Evolutionary conservation across 2,113 vertebrate species (phyloP), one percentile per base, ranked within the genome.

Genomic region (Sapajus apella): DNA sequence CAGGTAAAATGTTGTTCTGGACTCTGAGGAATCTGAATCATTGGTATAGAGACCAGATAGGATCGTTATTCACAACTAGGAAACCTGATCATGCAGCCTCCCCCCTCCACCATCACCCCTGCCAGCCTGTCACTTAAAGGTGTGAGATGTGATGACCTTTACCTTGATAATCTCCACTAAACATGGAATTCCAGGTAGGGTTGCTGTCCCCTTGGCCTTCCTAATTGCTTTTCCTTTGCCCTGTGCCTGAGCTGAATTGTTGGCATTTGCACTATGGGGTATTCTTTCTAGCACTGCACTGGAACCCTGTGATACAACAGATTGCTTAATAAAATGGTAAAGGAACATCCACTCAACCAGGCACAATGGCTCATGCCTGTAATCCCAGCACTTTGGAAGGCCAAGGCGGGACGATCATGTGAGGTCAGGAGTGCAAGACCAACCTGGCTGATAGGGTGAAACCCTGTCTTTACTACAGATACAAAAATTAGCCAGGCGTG

Each of bases 1-100:
- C 99, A 99, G 99, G 99, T 99, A 97, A 98, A 64, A 76, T 23
- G 9, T n/a, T 6, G 10, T 35, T 93, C 91, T 95, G 32, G 10
- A 92, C 73, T 37, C 70, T n/a, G 81, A 75, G 88, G 90, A 10
- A 37, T 83, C 64, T 92, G 88, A 61, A 16, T 92, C 90, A 27
- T 83, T 89, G 37, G 3, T 93, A 8, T 55, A n/a, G 27, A 91
- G 50, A 80, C 68, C n/a, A 96, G 27, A 73, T 91, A 92, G 27
- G 25, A 89, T 98, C 72, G 97, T 80, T 61, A 25, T 2, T 81
- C 90, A 92, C 77, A 94, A 0, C 0, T 0, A 30, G 68, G 76
- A 68, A 89, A 61, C 43, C n/a, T 96, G 77, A 77, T 88, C 96
- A 87, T 83, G 16, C 21, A 84, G 37, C 10, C 14, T 72, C 23